These are phyloP conservation scores for Plodia interpunctella DNA, from an alignment of 1,140 invertebrate species.

Conservation along the genomic window DNA sequence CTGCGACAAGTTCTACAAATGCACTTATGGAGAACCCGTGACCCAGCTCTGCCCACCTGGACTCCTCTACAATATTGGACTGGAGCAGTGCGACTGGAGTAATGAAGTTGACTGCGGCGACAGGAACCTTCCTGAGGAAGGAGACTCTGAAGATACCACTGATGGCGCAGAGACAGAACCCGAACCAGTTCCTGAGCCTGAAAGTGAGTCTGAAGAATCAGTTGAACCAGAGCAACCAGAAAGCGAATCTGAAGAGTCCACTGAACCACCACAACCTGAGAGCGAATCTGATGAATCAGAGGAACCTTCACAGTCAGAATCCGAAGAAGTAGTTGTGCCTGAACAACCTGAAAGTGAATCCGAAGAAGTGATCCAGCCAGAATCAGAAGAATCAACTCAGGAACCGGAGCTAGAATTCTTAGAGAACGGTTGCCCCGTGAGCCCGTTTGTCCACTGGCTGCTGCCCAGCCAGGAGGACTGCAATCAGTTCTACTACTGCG, in stretches of 20 bases:
- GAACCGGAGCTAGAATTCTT: conserved; percentile 28
- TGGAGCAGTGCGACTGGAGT: conserved; percentile 78
- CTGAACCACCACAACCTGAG: no score
- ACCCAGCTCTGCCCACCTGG: conserved; percentile 70
- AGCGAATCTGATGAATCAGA: conserved; percentile 10
- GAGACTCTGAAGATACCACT: background rate
- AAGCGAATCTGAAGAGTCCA: conserved; percentile 9
- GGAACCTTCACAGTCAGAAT: conserved; percentile 10
- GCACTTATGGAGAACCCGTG: conserved; percentile 68
- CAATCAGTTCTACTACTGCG: conserved; percentile 79
- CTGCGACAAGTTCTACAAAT: conserved; percentile 79
- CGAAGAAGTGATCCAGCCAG: background rate
- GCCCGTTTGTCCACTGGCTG: conserved; percentile 54
- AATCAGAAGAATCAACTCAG: conserved; percentile 12
- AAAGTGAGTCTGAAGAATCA: background rate
- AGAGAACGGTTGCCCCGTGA: conserved; percentile 52
- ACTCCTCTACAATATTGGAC: conserved; percentile 76
- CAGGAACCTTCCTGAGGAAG: conserved; percentile 36
- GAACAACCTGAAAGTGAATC: conserved; percentile 9
- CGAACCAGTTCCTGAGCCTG: background rate
- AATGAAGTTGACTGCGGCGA: conserved; percentile 67
- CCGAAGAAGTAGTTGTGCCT: conserved; percentile 10
- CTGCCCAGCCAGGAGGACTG: conserved; percentile 76
- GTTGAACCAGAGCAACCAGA: background rate
- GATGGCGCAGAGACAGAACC: background rate